Conservation (phyloP, 2,113 vertebrate genomes). For the Fregetta grallaria region DNA sequence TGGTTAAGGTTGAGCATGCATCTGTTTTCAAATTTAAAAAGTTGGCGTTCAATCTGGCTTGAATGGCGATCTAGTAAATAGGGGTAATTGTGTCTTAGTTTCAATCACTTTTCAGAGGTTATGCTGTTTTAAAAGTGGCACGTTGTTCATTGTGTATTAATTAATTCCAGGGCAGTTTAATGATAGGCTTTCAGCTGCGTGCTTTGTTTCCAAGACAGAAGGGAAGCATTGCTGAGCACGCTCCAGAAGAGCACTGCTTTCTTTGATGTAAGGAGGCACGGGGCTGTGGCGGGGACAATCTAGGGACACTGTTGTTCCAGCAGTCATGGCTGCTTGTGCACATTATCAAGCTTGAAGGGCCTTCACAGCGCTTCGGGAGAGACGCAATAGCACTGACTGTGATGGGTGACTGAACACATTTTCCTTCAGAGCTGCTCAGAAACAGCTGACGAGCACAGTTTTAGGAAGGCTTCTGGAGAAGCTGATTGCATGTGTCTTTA, state of each 20-base stretch:
- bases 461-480: neutral
- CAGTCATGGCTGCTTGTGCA: neutral
- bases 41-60: neutral
- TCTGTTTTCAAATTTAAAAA: neutral
- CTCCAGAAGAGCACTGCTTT: neutral
- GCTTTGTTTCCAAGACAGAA: neutral
- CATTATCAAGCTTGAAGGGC: neutral
- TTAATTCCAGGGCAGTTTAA: neutral
- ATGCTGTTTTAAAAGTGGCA: neutral
- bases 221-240: neutral
- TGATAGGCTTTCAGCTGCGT: neutral
- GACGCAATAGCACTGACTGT: neutral
- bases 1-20: neutral
- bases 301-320: neutral
- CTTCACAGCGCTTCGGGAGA: neutral
- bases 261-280: neutral
- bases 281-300: neutral
- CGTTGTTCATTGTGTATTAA: neutral
- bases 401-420: constrained; percentile 14
- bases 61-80: neutral
- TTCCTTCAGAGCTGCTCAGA: neutral
- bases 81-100: neutral
- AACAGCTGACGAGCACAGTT: neutral
- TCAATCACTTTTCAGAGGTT: neutral
- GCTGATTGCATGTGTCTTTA: neutral